Evolutionary conservation across 2,888 invertebrate genomes (phyloP), one percentile per base, ranked within the genome.

Genomic region (Eumacrocentrus americanus): DNA sequence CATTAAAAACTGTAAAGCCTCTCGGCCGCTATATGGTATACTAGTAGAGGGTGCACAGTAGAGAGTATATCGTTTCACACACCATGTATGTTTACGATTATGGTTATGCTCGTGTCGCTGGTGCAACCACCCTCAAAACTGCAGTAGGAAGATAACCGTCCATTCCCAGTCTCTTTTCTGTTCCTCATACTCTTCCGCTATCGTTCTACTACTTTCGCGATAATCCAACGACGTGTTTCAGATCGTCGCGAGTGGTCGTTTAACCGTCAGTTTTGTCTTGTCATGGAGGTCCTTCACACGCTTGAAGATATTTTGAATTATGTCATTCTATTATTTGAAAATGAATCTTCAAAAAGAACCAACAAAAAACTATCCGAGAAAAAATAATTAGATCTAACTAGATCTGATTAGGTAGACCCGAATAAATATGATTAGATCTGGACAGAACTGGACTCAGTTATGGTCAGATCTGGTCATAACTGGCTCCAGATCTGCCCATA

Each of bases 21-120:
- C 22, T 40, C 4, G 34, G 52, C 54, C 58, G 62, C 38, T 56
- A 48, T 42, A 25, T 37, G 47, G 20, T 14, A 9, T 58, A 16
- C 56, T 46, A 46, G 37, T n/a, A n/a, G 11, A 34, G 25, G 22
- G 16, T 38, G 12, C 29, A 23, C 20, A 48, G 44, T 16, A 34
- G 51, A 38, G 60, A 62, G 60, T 67, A 66, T 67, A 68, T 69
- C 67, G 69, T 67, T 72, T 71, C 69, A 68, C 72, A 71, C 68
- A 65, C 67, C 67, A 69, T 66, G 69, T 69, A 66, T 71, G 67
- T 72, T 72, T 70, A 69, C 66, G 68, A 64, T 64, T 69, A 68
- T 62, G 65, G 65, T 68, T 65, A 66, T 64, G 58, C 44, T 62
- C 58, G 18, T 58, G 64, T 64, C 55, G 58, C 55, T 53, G 4